phyloP scores from a whole-genome alignment of 37 sponge, comb jelly and placozoan species.

The Lycopodina hypogea region DNA sequence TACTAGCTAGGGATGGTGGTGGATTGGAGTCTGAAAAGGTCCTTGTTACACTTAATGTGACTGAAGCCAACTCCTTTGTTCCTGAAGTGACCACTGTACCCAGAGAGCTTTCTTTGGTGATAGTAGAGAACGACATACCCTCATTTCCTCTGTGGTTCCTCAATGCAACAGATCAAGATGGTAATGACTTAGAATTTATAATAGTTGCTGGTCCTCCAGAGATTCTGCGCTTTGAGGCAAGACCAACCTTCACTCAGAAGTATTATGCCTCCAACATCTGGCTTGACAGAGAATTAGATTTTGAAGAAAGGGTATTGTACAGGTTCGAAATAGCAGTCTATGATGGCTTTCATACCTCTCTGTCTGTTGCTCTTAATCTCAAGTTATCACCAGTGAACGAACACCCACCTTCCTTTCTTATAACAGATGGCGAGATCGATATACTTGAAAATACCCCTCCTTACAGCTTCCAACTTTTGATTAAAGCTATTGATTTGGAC shows the following conservation, averaged over 20 bases:
- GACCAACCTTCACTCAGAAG: neutral
- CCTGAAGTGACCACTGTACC: conserved; percentile 20
- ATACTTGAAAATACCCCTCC: conserved; percentile 37
- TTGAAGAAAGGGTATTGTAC: conserved; percentile 21
- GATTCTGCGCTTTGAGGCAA: conserved; percentile 8
- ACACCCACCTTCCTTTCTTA: conserved; percentile 22
- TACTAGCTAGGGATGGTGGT: conserved; percentile 54
- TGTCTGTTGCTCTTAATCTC: neutral
- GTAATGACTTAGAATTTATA: conserved; percentile 1
- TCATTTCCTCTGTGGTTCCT: conserved; percentile 18
- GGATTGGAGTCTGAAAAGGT: conserved; percentile 37
- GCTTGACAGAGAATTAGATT: conserved; percentile 24
- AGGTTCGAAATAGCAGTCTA: conserved; percentile 17
- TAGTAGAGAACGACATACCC: conserved; percentile 17
- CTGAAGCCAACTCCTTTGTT: conserved; percentile 24
- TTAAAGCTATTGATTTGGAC: conserved; percentile 42
- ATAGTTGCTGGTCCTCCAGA: conserved; percentile 7
- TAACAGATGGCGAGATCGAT: neutral
- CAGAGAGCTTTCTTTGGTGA: neutral
- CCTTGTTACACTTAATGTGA: conserved; percentile 12
- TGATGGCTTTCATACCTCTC: conserved; percentile 47
- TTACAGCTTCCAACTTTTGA: neutral
- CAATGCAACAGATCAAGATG: conserved; percentile 31
- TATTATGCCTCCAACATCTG: conserved; percentile 7
- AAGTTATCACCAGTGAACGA: conserved; percentile 45